Evolutionary conservation across 2,888 invertebrate species (phyloP), one percentile per base, ranked within the genome.

Genomic region (Ecdyonurus torrentis): DNA sequence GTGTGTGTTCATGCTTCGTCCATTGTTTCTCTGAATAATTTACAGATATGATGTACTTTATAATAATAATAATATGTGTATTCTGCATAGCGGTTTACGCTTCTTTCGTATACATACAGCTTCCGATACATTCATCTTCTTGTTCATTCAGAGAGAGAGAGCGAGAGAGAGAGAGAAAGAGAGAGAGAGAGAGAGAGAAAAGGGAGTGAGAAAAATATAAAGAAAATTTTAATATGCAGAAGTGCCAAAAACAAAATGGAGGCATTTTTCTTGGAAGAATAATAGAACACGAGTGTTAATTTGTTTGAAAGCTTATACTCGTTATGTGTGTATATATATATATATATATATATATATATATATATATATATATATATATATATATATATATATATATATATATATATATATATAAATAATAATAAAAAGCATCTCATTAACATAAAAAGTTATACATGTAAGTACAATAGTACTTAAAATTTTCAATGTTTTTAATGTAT

Each of bases 181-280:
- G 55, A 23, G 23, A 52, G 19, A 23, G 52, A 2, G 20, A 50
- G 23, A 61, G 61, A 61, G 50, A 7, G 50, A 25, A 22, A n/a
- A 37, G 25, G 7, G 25, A 25, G 37, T 23, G 61, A 52, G 19
- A 22, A 25, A 22, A 23, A 22, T 37, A 37, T 18, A 25, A 37
- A 52, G 23, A 25, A 7, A 55, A 10, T 55, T 55, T 55, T 55
- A 55, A 55, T 55, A n/a, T 55, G 55, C 22, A 55, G n/a, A 55
- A 55, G 55, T 55, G 55, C 55, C 22, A 55, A 55, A 55, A 55
- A 20, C 5, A 55, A 55, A 55, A 55, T 55, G 55, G 55, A 55
- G 55, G 55, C 20, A 55, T 55, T 55, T 55, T 55, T 55, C 55
- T 55, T 55, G 55, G 20, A n/a, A 37, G 37, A 37, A 37, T 37